These are phyloP conservation scores for Scolopax bukidnonensis DNA, from an alignment of 2,797 vertebrate genomes.

Conservation along the genomic window DNA sequence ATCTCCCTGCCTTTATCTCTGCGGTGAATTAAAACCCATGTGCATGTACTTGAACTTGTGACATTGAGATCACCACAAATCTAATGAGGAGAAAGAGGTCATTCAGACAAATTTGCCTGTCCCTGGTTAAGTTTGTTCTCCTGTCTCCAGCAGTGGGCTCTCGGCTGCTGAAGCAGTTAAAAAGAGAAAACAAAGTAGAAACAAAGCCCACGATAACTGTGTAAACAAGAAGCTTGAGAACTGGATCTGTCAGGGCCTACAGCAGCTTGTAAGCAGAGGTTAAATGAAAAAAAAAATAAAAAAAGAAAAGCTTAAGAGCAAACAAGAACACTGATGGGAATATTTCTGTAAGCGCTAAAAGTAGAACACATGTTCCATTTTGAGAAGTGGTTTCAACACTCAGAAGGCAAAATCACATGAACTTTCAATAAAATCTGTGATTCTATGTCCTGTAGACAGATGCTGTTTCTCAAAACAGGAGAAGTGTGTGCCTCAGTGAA, in stretches of 20 bases:
- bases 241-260: slow-evolving; percentile 10
- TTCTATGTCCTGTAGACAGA: background rate
- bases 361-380: background rate
- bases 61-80: background rate
- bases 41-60: slow-evolving; percentile 35
- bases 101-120: background rate
- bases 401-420: background rate
- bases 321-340: background rate
- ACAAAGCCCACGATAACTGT: background rate
- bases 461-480: background rate
- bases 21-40: background rate
- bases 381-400: background rate
- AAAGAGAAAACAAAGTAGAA: background rate
- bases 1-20: background rate
- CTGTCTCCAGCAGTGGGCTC: background rate
- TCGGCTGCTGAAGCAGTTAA: background rate
- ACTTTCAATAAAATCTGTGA: background rate
- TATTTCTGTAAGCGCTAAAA: slow-evolving; percentile 23
- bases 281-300: background rate
- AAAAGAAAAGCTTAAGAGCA: slow-evolving; percentile 34
- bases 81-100: slow-evolving; percentile 51
- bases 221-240: slow-evolving; percentile 53
- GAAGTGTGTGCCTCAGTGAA: background rate
- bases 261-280: slow-evolving; percentile 7
- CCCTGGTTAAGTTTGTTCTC: background rate